A percentile compares a stretch with the other conserved stretches of the same genome.
These are phyloP conservation scores for Rousettus leschenaultii DNA, from an alignment of 2,113 vertebrate species.

Conservation along the genomic window DNA sequence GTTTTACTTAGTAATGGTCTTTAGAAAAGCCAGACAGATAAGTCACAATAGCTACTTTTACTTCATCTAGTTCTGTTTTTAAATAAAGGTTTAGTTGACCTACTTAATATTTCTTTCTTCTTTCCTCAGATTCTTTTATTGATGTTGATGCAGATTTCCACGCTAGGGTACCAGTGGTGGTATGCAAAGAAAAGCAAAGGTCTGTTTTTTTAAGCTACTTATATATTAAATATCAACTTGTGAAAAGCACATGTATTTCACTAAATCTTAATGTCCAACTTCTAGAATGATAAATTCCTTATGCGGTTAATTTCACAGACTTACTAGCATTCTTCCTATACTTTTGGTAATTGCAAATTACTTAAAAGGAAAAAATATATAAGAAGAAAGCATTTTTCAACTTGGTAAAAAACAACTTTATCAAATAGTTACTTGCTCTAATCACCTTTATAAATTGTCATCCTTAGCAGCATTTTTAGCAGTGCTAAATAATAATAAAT, in stretches of 20 bases:
- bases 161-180: constrained; percentile 92
- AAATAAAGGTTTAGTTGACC: background rate
- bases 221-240: background rate
- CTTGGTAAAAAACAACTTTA: background rate
- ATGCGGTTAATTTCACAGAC: background rate
- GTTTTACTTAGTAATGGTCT: background rate
- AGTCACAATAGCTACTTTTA: background rate
- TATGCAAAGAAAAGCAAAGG: constrained; percentile 95
- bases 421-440: background rate
- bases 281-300: background rate
- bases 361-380: background rate
- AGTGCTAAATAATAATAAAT: background rate
- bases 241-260: background rate
- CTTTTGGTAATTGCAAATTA: background rate
- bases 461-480: background rate
- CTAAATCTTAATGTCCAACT: background rate
- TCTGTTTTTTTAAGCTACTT: constrained; percentile 71
- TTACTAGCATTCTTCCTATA: background rate
- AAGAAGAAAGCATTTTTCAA: background rate
- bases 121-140: constrained; percentile 85
- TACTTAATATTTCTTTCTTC: constrained; percentile 61
- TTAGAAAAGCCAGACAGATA: constrained; percentile 4
- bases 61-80: constrained; percentile 34
- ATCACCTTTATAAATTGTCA: background rate
- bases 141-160: constrained; percentile 96